Base-by-base conservation (phyloP, 2,113 vertebrate genomes). In the Montifringilla adamsi region DNA sequence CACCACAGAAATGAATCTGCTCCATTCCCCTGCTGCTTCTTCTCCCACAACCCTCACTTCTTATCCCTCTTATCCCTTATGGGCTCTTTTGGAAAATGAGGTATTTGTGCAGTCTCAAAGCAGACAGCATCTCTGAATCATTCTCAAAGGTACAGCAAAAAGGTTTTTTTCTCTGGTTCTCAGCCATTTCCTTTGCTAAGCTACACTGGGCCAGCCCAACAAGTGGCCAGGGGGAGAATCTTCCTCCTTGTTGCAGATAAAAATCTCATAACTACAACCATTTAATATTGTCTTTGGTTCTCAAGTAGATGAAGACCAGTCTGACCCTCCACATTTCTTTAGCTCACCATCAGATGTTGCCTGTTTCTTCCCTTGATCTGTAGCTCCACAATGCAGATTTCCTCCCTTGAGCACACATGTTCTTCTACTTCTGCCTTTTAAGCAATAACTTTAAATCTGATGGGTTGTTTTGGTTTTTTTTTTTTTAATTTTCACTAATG, bases 301-400 rank as follows among this genome's bases (percentile, higher is more conserved):
- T 33, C 21, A 21, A 22, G 3, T 33, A 13, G 9, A 6, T 33
- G 8, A n/a, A n/a, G 14, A 22, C 9, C 30, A n/a, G 3, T 27
- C 23, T 28, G 14, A 50, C 2, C 5, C 3, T 39, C 7, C 20
- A 28, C 0, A 0, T 11, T 43, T 77, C 41, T 92, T 58, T 21
- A 41, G 37, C 11, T 64, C 76, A 35, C 9, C 31, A 78, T 28
- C 16, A 56, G 4, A 6, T n/a, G 5, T 35, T 87, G 4, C 3
- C n/a, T 67, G 9, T 2, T 85, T 28, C 37, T 83, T 85, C 5
- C 28, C 7, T 19, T 10, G 13, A 26, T 79, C 52, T 68, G 63
- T 44, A 28, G 2, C 8, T 80, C 11, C 11, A 50, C 7, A 0
- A 0, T 13, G 43, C 23, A 82, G 9, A 69, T 39, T 5, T 1